Base-by-base conservation (phyloP, 2,888 invertebrate genomes). In the Drosophila basisetae region DNA sequence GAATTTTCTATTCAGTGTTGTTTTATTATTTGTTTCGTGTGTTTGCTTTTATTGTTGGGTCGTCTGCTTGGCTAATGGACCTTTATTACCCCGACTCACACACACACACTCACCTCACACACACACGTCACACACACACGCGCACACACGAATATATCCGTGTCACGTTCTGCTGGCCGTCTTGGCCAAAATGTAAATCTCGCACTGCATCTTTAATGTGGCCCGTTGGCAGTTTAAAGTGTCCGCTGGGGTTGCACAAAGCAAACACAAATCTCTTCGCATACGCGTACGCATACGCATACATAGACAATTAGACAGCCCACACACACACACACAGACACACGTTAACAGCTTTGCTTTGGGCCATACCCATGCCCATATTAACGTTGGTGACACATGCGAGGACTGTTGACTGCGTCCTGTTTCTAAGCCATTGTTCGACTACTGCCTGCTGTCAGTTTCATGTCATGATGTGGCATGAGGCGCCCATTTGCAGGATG, bases 11-110 rank as follows among this genome's bases (percentile, higher is more conserved):
- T 86, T 76, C 68, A 68, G 54, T 83, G 82, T 87, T 89, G 87
- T 89, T 87, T 84, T 89, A 83, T 87, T 87, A 87, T 87, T 89
- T 86, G 84, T 88, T 84, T 84, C 69, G 70, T 73, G 63, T 69
- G 69, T 74, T 77, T 71, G 53, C 49, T 71, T 31, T 50, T 64
- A 58, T 69, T 70, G 80, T 61, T 43, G 66, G 69, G 63, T 68
- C 65, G 64, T 61, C 76, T 74, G 72, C 60, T 76, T 72, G 64
- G 73, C 78, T 85, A 85, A 88, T 85, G 76, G 80, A 61, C 83
- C 73, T 76, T 82, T 84, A 80, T 82, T 73, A 61, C 41, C 60
- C 73, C 58, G 30, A 64, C 18, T 43, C 37, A 28, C 30, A 58
- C 22, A 61, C 60, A 67, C 16, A 56, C 30, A 53, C 59, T 7